Conservation (phyloP, 2,888 invertebrate species). For the Heliconius erato region DNA sequence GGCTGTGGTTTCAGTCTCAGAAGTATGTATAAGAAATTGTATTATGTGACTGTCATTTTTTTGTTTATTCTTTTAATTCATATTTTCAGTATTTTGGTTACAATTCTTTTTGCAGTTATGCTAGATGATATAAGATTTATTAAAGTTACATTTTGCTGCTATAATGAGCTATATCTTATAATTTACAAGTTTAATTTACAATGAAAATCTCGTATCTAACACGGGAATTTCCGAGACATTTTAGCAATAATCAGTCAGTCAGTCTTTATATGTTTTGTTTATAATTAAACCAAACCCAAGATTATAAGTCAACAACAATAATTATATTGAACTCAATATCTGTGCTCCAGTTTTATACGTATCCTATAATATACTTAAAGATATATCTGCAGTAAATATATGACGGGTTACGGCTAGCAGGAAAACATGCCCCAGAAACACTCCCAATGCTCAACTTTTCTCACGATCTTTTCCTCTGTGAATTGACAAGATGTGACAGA, state of each 20-base stretch:
- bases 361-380: neutral
- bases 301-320: neutral
- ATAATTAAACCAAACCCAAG: neutral
- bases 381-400: constrained; percentile 12
- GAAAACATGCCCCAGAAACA: constrained; percentile 36
- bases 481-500: constrained; percentile 16
- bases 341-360: neutral
- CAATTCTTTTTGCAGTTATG: neutral
- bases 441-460: constrained; percentile 38
- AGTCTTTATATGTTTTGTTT: neutral
- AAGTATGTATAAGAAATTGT: neutral
- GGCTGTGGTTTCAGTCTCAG: too few species aligned
- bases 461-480: constrained; percentile 38
- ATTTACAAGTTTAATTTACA: neutral
- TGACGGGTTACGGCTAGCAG: constrained; percentile 20
- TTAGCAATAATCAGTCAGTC: neutral
- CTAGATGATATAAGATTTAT: neutral
- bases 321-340: constrained; percentile 5
- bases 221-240: neutral
- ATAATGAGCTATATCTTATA: neutral
- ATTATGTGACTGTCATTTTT: neutral
- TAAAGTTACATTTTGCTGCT: neutral
- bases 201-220: neutral
- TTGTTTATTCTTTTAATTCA: neutral
- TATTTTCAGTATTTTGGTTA: neutral